Evolutionary conservation across 2,888 invertebrate species (phyloP).

Genomic region (Cephus pygmeus): DNA sequence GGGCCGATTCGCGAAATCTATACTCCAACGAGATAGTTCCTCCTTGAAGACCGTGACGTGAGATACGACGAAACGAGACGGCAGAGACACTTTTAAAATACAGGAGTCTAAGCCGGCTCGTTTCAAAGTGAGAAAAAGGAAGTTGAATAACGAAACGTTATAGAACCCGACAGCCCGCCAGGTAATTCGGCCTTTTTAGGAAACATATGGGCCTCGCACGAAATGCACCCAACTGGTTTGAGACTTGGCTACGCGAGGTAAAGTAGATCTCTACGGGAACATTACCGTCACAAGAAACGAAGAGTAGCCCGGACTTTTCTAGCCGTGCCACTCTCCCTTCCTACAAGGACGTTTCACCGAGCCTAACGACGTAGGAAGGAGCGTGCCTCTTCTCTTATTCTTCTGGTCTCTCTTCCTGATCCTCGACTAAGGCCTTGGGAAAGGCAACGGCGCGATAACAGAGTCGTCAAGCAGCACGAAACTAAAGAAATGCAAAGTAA

Average conservation of each 20-base stretch:
- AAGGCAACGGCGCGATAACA: slow-evolving; percentile 3
- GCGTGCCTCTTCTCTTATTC: slow-evolving; percentile 13
- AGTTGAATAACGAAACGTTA: neutral
- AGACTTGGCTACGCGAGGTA: slow-evolving; percentile 21
- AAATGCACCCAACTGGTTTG: slow-evolving; percentile 47
- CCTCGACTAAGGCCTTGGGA: neutral
- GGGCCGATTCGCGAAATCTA: neutral
- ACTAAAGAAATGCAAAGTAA: slow-evolving; percentile 6
- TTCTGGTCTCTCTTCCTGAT: slow-evolving; percentile 25
- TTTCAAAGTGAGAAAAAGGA: neutral
- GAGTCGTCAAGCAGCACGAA: slow-evolving; percentile 3
- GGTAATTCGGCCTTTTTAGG: slow-evolving; percentile 49
- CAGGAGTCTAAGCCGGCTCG: neutral
- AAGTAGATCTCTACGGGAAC: slow-evolving; percentile 26
- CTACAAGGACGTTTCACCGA: neutral
- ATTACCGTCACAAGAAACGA: slow-evolving; percentile 50
- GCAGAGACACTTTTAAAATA: neutral
- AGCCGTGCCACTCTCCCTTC: neutral
- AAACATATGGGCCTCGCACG: slow-evolving; percentile 46
- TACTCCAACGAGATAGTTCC: neutral
- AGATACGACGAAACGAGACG: neutral
- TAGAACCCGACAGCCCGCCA: slow-evolving; percentile 31
- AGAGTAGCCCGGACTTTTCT: slow-evolving; percentile 30
- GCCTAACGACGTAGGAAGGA: neutral
- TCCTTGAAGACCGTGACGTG: neutral